Conservation (phyloP, 1,140 invertebrate species). For the Lerema accius region DNA sequence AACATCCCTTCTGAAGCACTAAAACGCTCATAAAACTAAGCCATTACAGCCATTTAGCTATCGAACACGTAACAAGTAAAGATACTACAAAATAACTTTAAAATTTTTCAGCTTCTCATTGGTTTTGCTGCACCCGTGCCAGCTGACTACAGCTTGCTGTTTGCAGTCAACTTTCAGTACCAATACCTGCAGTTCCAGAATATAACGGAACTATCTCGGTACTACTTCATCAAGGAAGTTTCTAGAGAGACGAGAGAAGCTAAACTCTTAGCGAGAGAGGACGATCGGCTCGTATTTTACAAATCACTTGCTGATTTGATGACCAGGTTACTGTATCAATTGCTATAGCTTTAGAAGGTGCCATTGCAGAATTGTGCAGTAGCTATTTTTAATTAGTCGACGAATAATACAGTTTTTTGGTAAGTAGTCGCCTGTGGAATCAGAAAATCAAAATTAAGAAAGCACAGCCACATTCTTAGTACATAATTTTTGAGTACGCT, state of each 20-base stretch:
- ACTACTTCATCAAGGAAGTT: slow-evolving; percentile 70
- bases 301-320: slow-evolving; percentile 62
- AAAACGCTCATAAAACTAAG: too few species aligned
- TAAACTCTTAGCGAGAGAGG: slow-evolving; percentile 46
- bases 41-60: too few species aligned
- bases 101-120: slow-evolving; percentile 66
- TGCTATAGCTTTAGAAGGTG: neutral
- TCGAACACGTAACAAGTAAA: too few species aligned
- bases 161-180: slow-evolving; percentile 74
- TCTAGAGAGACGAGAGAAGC: slow-evolving; percentile 65
- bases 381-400: too few species aligned
- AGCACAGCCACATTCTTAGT: too few species aligned
- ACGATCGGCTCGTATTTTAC: slow-evolving; percentile 70
- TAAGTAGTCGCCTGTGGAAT: too few species aligned
- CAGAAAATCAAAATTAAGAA: too few species aligned
- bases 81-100: slow-evolving; percentile 3
- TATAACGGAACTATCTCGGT: slow-evolving; percentile 61
- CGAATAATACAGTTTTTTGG: too few species aligned
- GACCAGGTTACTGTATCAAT: slow-evolving; percentile 55
- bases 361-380: too few species aligned
- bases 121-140: slow-evolving; percentile 66
- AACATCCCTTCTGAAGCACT: too few species aligned
- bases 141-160: slow-evolving; percentile 57
- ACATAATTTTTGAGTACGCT: too few species aligned
- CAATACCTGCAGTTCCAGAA: slow-evolving; percentile 70